Base-by-base conservation (phyloP, 2,888 invertebrate species). In the Holacanthella duospinosa region DNA sequence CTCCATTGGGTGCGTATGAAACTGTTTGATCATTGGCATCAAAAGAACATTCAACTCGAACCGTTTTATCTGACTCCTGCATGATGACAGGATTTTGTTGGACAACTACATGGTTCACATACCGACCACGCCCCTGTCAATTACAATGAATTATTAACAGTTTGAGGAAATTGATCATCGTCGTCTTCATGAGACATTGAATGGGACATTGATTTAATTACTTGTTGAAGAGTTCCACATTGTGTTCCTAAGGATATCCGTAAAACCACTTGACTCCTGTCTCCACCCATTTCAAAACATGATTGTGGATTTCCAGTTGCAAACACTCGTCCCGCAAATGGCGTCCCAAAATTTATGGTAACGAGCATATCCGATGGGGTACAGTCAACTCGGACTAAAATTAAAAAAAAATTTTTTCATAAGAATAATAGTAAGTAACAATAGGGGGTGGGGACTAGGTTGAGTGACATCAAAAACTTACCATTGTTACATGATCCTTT, bases 401-500 rank as follows among this genome's bases (percentile, higher is more conserved):
- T 12, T 55, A 21, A 48, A 48, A 16, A 21, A 48, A 48, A 9
- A 48, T 48, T 21, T 36, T 16, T 9, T 16, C 6, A 16, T 48
- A 9, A 48, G n/a, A 48, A 48, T 48, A 48, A 48, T 4, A 48
- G 4, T n/a, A 48, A 48, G 21, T 4, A n/a, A 36, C n/a, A n/a
- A n/a, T n/a, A n/a, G n/a, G n/a, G n/a, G n/a, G n/a, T n/a, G n/a
- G n/a, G n/a, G n/a, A n/a, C n/a, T n/a, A n/a, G n/a, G n/a, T n/a
- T n/a, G 16, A 36, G 6, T 36, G 36, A 36, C 6, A 36, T 12
- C 6, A 12, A 36, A 6, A n/a, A 48, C 83, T 82, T 79, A 92
- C 92, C 84, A 76, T 92, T 88, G 36, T 92, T 81, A 75, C 92
- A 93, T 66, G 86, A 85, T 56, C 89, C 89, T 70, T 87, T 83